Evolutionary conservation across 2,888 invertebrate species (phyloP), one percentile per base, ranked within the genome.

Genomic region (Nysson spinosus): DNA sequence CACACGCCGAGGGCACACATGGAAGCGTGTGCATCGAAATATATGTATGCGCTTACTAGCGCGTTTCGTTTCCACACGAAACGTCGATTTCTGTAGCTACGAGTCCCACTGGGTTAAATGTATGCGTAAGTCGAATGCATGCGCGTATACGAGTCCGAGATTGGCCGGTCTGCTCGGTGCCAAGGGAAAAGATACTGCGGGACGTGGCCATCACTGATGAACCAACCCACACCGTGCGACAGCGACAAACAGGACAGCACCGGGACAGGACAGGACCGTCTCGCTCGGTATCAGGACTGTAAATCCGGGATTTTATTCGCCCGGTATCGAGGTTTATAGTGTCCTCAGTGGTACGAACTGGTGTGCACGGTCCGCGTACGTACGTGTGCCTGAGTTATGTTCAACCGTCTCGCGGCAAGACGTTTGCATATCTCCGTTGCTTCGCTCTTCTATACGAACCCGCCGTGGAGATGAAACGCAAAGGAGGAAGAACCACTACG

Each of bases 281-380:
- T 80, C 73, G 71, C 77, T 72, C 72, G 77, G 77, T 85, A 86
- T 86, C 85, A 81, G 83, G 82, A 83, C 79, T 84, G 85, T 86
- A 86, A 86, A 86, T 86, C 85, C 85, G 80, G 82, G 80, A 85
- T 83, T 86, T 86, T 86, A 86, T 86, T 86, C 81, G 81, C 79
- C 79, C 81, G 80, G 84, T 86, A 86, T 86, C 85, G 84, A 83
- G 83, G 85, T 86, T 86, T 86, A 86, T 86, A 84, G 86, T 83
- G 84, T 85, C 84, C 81, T 84, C 82, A 78, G 77, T 67, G 64
- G 68, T 66, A 34, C 58, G 62, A 44, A 44, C 40, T 54, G 40
- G 80, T 77, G 79, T 79, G 75, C 61, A 67, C 39, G 60, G 66
- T 67, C 51, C 50, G 65, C 35, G 58, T 43, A 42, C 67, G 63